Base-by-base conservation (phyloP, 2,113 vertebrate genomes). In the Actenoides lindsayi region DNA sequence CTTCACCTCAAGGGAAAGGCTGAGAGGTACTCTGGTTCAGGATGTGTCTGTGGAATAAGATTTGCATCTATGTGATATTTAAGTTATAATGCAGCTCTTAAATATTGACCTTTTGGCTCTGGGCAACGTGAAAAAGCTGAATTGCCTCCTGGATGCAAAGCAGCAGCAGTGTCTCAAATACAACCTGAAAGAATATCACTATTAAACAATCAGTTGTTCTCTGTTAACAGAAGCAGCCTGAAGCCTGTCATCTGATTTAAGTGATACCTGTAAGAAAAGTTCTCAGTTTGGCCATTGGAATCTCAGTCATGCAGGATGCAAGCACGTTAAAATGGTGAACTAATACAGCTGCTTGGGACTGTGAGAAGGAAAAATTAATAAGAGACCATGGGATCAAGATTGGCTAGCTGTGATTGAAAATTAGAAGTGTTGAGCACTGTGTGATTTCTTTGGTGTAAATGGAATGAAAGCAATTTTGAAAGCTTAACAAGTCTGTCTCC, bases 401-500 rank as follows among this genome's bases (percentile, higher is more conserved):
- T 95, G 79, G 20, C 70, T 85, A 60, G 39, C 79, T 85, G 63
- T 90, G 78, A 90, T n/a, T 95, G 88, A 94, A 95, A 95, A 95
- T 94, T 95, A 90, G 48, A 80, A 86, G 75, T 48, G 48, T 88
- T 95, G 70, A 94, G 82, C 87, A 48, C 54, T 87, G 48, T 91
- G 64, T 85, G 75, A 94, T 96, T 94, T 96, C 82, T 95, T 87
- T 88, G 41, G 41, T 88, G 75, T 90, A 80, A 82, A 92, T 90
- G 67, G 59, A 92, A 90, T 62, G 71, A 93, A 94, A 94, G 46
- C 74, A 94, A 83, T 95, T 96, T 82, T 75, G 62, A 80, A 89
- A 93, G 57, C 70, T 88, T 94, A 93, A 86, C 48, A 90, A 90
- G 65, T 73, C 67, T 74, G 87, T 94, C 73, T 90, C 68, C 42